Evolutionary conservation across 2,113 vertebrate species (phyloP).

Genomic region (Hemibagrus wyckioides): DNA sequence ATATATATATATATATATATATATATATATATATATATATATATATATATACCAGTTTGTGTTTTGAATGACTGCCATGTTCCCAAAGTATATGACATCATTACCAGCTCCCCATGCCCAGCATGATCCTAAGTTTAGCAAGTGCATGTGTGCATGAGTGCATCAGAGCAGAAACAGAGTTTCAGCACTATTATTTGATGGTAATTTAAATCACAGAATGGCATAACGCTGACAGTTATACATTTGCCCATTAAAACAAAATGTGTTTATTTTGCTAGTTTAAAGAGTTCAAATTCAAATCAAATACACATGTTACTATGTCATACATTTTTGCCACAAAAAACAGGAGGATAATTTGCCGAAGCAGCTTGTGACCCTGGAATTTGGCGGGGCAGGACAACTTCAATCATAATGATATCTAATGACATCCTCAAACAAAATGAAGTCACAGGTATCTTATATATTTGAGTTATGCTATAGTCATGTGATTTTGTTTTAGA

Average conservation of each 20-base stretch:
- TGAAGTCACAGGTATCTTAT: neutral
- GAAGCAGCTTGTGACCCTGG: neutral
- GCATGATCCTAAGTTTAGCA: neutral
- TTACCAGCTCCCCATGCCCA: neutral
- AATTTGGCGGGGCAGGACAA: neutral
- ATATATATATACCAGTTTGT: neutral
- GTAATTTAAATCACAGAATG: neutral
- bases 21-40: no score
- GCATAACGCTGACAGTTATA: neutral
- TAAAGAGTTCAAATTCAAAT: neutral
- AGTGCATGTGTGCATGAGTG: neutral
- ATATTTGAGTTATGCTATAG: neutral
- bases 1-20: no score
- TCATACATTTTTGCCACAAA: neutral
- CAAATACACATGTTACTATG: neutral
- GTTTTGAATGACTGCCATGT: slow-evolving; percentile 6
- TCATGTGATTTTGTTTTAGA: neutral
- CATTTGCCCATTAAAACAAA: neutral
- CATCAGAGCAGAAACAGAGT: neutral
- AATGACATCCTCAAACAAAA: neutral
- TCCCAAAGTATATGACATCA: neutral
- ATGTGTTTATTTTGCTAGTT: neutral
- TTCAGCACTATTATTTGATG: neutral
- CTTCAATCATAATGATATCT: neutral
- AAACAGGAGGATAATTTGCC: neutral